Evolutionary conservation across 2,797 vertebrate species (phyloP).

Genomic region (Aldrovandia affinis): DNA sequence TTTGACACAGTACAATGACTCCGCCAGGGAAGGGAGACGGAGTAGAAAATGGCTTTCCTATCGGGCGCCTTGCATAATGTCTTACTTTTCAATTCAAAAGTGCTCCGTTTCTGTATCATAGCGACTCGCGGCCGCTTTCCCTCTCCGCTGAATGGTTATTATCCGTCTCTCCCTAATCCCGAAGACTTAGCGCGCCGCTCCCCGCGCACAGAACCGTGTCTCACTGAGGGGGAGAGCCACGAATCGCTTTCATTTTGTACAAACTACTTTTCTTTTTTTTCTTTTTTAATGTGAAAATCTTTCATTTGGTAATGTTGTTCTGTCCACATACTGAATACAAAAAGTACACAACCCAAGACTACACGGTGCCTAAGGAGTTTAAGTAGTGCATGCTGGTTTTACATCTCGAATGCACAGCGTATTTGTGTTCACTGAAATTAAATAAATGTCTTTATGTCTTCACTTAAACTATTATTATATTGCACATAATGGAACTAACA

Average conservation of each 20-base stretch:
- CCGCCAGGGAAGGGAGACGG: constrained; percentile 33
- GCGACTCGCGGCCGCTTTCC: constrained; percentile 27
- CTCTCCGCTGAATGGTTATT: constrained; percentile 38
- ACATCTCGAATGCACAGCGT: neutral
- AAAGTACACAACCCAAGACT: neutral
- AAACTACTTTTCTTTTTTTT: too few species aligned
- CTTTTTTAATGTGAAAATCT: constrained; percentile 21
- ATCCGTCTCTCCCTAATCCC: constrained; percentile 34
- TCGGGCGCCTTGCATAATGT: constrained; percentile 34
- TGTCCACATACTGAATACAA: neutral
- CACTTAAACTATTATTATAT: neutral
- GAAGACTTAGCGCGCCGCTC: constrained; percentile 29
- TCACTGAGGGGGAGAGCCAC: constrained; percentile 8
- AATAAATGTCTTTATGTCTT: neutral
- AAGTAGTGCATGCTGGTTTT: neutral
- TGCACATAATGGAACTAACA: neutral
- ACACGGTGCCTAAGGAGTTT: neutral
- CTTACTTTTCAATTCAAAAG: constrained; percentile 34
- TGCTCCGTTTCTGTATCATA: constrained; percentile 30
- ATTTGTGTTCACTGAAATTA: neutral
- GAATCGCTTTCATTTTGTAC: constrained; percentile 26
- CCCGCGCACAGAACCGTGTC: constrained; percentile 20
- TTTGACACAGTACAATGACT: constrained; percentile 39
- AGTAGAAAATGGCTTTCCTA: constrained; percentile 35
- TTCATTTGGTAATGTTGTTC: neutral